Percentiles rank a stretch among this genome's conserved stretches.
These are phyloP conservation scores for Rafetus swinhoei DNA, from an alignment of 2,113 vertebrate species.

Conservation along the genomic window DNA sequence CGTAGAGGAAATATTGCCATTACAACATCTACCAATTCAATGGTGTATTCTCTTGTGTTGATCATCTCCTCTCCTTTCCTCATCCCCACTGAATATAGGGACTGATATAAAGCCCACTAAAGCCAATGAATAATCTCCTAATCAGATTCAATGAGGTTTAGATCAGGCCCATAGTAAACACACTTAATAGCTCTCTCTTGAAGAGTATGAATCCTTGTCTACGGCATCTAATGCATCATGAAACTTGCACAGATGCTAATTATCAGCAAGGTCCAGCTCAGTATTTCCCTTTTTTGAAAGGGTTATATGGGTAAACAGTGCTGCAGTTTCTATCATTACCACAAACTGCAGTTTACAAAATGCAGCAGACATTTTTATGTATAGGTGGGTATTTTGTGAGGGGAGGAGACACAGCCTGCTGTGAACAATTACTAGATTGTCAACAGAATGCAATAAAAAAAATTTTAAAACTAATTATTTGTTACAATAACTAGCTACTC, in stretches of 20 bases:
- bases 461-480: slow-evolving; percentile 87
- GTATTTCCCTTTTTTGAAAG: slow-evolving; percentile 17
- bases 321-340: not conserved
- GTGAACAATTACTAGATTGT: slow-evolving; percentile 76
- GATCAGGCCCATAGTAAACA: not conserved
- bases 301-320: slow-evolving; percentile 20
- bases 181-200: slow-evolving; percentile 19
- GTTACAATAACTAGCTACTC: slow-evolving; percentile 80
- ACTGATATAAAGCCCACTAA: not conserved
- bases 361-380: not conserved
- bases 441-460: slow-evolving; percentile 81
- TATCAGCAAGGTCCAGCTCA: not conserved
- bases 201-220: not conserved
- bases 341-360: slow-evolving; percentile 42
- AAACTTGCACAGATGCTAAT: not conserved
- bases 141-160: not conserved
- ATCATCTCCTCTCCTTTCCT: not conserved
- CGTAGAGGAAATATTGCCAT: not conserved
- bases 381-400: slow-evolving; percentile 26
- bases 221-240: not conserved
- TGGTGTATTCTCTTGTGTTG: not conserved
- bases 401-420: slow-evolving; percentile 54
- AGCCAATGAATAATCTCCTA: slow-evolving; percentile 1
- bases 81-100: not conserved
- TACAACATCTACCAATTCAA: not conserved